Conservation (phyloP, 2,797 vertebrate genomes). For the Remorina albescens region DNA sequence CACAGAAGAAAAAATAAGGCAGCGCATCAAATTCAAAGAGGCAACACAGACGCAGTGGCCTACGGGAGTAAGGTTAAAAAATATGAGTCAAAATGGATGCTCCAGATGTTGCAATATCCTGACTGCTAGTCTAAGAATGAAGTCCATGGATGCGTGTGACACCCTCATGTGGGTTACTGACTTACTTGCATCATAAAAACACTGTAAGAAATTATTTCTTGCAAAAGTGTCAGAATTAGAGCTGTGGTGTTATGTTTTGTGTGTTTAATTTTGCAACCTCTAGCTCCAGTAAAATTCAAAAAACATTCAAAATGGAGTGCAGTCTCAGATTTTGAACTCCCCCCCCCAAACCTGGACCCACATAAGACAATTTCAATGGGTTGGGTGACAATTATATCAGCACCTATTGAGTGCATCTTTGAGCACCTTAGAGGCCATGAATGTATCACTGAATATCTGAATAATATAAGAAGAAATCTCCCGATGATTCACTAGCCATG, state of each 20-base stretch:
- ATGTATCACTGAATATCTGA: no score
- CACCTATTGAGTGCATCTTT: no score
- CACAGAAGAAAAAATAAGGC: background rate
- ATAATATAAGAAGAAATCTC: no score
- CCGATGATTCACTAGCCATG: no score
- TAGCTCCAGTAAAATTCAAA: background rate
- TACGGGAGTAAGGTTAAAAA: background rate
- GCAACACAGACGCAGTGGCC: background rate
- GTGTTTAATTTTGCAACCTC: background rate
- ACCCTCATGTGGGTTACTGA: background rate
- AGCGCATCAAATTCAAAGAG: background rate
- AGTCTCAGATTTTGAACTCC: background rate
- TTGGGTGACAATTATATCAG: no score
- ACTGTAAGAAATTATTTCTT: background rate
- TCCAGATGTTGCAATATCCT: background rate
- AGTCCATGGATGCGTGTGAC: background rate
- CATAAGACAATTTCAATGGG: no score
- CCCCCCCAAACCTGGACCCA: no score
- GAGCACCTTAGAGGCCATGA: no score
- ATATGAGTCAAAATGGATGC: background rate
- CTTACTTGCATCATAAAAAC: background rate
- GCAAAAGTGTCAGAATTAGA: background rate
- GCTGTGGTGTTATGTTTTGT: background rate
- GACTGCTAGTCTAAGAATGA: background rate
- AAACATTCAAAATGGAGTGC: background rate